phyloP scores from a whole-genome alignment of 2,113 vertebrate species.

The Pipra filicauda region DNA sequence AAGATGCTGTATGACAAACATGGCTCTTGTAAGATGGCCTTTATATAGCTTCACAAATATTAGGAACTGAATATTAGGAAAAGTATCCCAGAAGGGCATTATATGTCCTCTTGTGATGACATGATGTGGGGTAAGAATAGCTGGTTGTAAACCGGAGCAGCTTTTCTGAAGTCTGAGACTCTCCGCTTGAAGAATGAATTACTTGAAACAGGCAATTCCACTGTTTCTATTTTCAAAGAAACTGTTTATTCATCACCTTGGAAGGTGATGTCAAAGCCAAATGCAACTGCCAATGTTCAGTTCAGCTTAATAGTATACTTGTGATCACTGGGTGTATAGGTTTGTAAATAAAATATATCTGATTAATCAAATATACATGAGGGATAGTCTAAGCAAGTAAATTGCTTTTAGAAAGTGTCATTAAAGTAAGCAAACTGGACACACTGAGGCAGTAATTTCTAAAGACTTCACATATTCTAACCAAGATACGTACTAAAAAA shows the following conservation, averaged over 20 bases:
- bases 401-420: not conserved
- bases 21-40: not conserved
- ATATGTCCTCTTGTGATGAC: not conserved
- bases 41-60: not conserved
- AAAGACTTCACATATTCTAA: not conserved
- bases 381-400: not conserved
- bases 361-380: not conserved
- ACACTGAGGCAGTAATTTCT: not conserved
- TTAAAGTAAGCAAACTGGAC: not conserved
- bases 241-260: not conserved
- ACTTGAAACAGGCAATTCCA: not conserved
- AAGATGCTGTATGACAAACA: not conserved
- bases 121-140: not conserved
- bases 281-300: not conserved
- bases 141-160: not conserved
- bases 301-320: not conserved
- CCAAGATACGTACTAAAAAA: not conserved
- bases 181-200: not conserved
- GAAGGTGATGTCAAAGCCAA: not conserved
- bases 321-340: not conserved
- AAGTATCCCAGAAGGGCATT: not conserved
- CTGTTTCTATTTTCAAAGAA: not conserved
- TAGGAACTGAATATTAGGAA: not conserved
- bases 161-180: not conserved
- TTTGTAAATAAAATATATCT: not conserved